Evolutionary conservation across 2,113 vertebrate genomes (phyloP).

Genomic region (Neodontobutis hainanensis): DNA sequence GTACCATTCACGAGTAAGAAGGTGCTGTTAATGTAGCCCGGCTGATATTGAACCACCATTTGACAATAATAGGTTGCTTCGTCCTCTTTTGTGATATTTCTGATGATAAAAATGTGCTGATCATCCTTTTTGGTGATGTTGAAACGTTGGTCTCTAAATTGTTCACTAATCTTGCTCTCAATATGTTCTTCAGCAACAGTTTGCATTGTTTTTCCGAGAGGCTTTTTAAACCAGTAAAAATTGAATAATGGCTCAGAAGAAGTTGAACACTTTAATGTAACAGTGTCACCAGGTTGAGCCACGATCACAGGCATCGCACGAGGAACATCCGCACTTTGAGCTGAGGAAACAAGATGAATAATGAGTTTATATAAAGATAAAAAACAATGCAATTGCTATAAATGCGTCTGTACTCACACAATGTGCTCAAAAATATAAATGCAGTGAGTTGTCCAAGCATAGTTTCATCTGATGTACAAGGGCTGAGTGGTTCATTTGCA

Average conservation of each 20-base stretch:
- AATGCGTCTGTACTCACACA: not conserved
- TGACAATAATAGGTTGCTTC: not conserved
- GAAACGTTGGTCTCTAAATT: not conserved
- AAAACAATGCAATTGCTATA: not conserved
- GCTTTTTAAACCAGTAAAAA: not conserved
- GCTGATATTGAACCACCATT: not conserved
- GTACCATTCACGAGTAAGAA: too few species aligned
- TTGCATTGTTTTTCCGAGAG: not conserved
- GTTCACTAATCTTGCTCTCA: not conserved
- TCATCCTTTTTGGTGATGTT: not conserved
- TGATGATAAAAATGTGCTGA: not conserved
- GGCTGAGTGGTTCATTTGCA: not conserved
- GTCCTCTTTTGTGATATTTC: not conserved
- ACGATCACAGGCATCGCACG: not conserved
- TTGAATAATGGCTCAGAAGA: not conserved
- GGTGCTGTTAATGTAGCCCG: too few species aligned
- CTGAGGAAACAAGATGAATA: not conserved
- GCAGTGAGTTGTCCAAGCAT: not conserved
- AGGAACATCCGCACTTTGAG: too few species aligned
- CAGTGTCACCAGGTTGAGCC: not conserved
- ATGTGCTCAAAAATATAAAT: not conserved
- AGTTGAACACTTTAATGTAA: not conserved
- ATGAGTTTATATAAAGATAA: not conserved
- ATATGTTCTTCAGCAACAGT: not conserved
- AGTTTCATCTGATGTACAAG: not conserved